Evolutionary conservation across 1,140 invertebrate species (phyloP).

Genomic region (Tetramorium alpestre): DNA sequence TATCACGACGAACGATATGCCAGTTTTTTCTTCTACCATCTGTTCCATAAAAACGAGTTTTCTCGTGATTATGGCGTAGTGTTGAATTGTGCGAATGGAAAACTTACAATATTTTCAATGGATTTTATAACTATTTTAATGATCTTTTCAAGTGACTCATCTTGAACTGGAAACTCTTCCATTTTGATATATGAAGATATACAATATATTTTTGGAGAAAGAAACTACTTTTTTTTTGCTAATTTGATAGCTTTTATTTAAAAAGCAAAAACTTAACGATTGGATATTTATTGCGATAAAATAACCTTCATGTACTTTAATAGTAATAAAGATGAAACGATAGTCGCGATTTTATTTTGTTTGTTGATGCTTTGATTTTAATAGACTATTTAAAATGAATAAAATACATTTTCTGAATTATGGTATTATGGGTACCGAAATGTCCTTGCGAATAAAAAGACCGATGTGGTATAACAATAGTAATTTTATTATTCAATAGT

Average conservation of each 20-base stretch:
- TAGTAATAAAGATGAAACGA: not conserved
- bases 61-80: not conserved
- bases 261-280: not conserved
- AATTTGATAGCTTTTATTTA: not conserved
- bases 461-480: conserved; percentile 29
- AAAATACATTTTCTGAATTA: not conserved
- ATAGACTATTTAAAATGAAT: too few relatives aligned
- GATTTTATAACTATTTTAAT: conserved; percentile 57
- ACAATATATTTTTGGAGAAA: not conserved
- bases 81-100: not conserved
- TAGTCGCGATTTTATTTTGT: conserved; percentile 18
- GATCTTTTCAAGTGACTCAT: not conserved
- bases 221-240: too few relatives aligned
- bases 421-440: not conserved
- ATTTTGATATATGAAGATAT: conserved; percentile 11
- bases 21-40: conserved; percentile 45
- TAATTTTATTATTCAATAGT: conserved; percentile 57
- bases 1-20: conserved; percentile 59
- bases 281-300: not conserved
- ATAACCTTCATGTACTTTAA: not conserved
- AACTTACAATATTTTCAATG: conserved; percentile 76
- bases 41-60: conserved; percentile 1
- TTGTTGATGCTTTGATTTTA: not conserved
- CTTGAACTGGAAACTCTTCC: conserved; percentile 12
- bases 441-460: not conserved